Base-by-base conservation (phyloP, 2,797 vertebrate genomes). In the Dicrostonyx torquatus region DNA sequence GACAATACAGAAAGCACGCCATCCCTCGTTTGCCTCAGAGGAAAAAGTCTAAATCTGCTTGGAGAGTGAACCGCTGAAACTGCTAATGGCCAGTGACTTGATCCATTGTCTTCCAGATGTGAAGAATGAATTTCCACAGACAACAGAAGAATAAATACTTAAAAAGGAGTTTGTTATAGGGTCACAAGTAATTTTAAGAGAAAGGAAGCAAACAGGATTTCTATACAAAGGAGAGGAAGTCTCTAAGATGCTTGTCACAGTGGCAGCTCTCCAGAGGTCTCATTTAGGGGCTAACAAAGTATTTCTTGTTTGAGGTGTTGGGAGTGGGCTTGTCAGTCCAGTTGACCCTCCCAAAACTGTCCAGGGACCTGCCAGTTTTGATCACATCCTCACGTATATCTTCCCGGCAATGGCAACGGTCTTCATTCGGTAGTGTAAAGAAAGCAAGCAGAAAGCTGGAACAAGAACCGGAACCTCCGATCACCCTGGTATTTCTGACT, bases 41-140 rank as follows among this genome's bases (percentile, higher is more conserved):
- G 68, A 87, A 98, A 98, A 92, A 53, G 34, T 96, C 43, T 88
- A 96, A 85, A 78, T 77, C 79, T 96, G 8, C 43, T 94, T 97
- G 92, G 94, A 93, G 53, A 96, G 58, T 66, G 96, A 97, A 97
- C 70, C 64, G 90, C 68, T 92, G 94, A 94, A 34, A 96, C 50
- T 91, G 43, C 17, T 92, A 87, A 93, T 92, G 93, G 45, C 22
- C 62, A 68, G 83, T n/a, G 2, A 22, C 62, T 17, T 24, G 20
- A 5, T 68, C 34, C 45, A 26, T 34, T 48, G 48, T 70, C 64
- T 37, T 37, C 70, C 64, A 53, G 70, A 70, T 26, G 22, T 53
- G 24, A 86, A 86, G 66, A 86, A 78, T 6, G 18, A n/a, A n/a
- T 22, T 34, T 24, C 53, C 48, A 50, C 4, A 50, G 31, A 18